Percentiles rank a stretch among this genome's conserved stretches.
Evolutionary conservation across 1,140 invertebrate species (phyloP).

Genomic region (Aphis gossypii): DNA sequence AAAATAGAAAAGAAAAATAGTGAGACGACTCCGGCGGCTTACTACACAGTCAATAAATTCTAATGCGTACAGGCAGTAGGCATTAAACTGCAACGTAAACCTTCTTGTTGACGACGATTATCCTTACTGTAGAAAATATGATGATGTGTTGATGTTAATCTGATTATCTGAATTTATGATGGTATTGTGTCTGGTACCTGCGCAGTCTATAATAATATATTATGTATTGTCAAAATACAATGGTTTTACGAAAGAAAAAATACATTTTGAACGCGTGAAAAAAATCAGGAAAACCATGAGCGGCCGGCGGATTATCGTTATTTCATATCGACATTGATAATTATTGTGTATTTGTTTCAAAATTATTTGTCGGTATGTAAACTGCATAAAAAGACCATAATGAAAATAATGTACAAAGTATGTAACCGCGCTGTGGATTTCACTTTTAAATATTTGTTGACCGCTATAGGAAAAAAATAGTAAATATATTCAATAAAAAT

Average conservation of each 20-base stretch:
- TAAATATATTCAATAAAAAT: constrained; percentile 14
- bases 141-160: background rate
- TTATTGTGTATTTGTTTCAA: constrained; percentile 11
- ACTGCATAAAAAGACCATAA: background rate
- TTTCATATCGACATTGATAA: background rate
- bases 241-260: background rate
- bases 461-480: background rate
- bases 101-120: background rate
- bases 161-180: background rate
- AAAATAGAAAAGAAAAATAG: no score
- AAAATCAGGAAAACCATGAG: background rate
- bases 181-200: background rate
- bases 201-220: background rate
- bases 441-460: background rate
- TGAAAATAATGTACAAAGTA: background rate
- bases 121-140: constrained; percentile 31
- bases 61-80: background rate
- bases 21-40: no score
- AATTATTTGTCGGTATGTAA: background rate
- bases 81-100: background rate
- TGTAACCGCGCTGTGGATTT: background rate
- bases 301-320: background rate
- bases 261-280: background rate
- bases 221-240: constrained; percentile 15
- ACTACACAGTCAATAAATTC: no score